Percentiles rank a stretch among this genome's conserved stretches.
These are phyloP conservation scores for Thalpophila matura DNA, from an alignment of 2,888 invertebrate species.

Conservation along the genomic window DNA sequence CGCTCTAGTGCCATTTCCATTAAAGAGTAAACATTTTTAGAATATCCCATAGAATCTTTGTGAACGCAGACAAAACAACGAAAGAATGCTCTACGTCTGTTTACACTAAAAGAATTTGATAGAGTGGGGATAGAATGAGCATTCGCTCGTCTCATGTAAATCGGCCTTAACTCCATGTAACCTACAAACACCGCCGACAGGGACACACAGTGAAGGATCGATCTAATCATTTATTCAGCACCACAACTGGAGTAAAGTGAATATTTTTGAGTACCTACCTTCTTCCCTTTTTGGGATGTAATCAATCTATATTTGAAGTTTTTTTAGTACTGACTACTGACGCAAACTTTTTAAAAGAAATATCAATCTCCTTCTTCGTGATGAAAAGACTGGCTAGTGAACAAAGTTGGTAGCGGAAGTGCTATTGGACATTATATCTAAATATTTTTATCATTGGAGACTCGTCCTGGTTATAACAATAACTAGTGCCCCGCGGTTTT, in stretches of 20 bases:
- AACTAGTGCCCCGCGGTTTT: too few species aligned
- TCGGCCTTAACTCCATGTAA: conserved; percentile 8
- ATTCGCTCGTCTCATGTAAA: too few species aligned
- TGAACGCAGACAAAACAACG: too few species aligned
- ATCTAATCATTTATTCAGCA: conserved; percentile 36
- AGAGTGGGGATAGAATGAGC: too few species aligned
- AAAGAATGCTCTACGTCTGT: too few species aligned
- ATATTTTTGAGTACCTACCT: conserved; percentile 22
- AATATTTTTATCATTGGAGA: too few species aligned
- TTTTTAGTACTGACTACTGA: neutral
- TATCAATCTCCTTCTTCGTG: neutral
- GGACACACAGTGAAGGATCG: conserved; percentile 22
- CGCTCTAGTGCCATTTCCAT: too few species aligned
- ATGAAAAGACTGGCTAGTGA: neutral
- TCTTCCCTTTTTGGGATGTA: neutral
- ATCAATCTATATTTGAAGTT: conserved; percentile 30
- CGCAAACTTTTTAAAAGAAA: neutral
- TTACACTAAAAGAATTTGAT: too few species aligned
- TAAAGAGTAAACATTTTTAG: too few species aligned
- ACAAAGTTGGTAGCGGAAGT: neutral
- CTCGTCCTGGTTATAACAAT: too few species aligned
- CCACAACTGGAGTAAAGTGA: conserved; percentile 19
- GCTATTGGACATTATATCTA: too few species aligned
- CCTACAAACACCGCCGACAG: neutral
- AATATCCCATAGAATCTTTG: too few species aligned